Conservation (phyloP, 2,113 vertebrate genomes). For the Pluvialis apricaria region DNA sequence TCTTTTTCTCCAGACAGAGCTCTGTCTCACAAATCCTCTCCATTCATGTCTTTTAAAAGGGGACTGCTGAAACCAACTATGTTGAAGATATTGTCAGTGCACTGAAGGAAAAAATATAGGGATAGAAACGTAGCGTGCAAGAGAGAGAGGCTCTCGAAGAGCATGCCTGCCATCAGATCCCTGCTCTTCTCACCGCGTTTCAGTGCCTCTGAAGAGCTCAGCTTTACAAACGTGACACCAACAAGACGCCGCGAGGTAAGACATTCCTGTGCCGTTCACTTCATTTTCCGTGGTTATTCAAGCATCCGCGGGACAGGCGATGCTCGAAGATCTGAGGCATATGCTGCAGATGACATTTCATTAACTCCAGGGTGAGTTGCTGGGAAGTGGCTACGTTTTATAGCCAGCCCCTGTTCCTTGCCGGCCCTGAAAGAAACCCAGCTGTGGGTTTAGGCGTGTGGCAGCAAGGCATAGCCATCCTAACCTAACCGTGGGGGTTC, state of each 20-base stretch:
- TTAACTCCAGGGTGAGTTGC: not conserved
- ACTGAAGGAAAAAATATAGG: not conserved
- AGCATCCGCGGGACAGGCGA: not conserved
- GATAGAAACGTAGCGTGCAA: not conserved
- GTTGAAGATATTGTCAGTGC: not conserved
- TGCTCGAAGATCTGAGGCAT: not conserved
- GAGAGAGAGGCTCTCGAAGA: not conserved
- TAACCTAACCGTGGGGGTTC: no score
- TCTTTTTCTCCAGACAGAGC: not conserved
- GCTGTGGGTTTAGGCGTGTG: rapidly evolving
- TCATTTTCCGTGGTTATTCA: not conserved
- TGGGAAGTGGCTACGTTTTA: not conserved
- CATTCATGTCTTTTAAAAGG: not conserved
- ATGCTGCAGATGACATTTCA: not conserved
- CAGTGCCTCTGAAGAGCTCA: not conserved
- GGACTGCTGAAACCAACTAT: not conserved
- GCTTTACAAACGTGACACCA: not conserved
- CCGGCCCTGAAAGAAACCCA: not conserved
- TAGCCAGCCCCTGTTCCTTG: no score
- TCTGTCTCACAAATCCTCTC: not conserved
- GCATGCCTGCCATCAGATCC: not conserved
- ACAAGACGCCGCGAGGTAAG: not conserved
- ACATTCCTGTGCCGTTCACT: not conserved
- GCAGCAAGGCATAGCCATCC: not conserved
- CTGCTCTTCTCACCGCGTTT: not conserved